These are phyloP conservation scores for Cossypha dichroa DNA, from an alignment of 2,797 vertebrate genomes.

Conservation along the genomic window DNA sequence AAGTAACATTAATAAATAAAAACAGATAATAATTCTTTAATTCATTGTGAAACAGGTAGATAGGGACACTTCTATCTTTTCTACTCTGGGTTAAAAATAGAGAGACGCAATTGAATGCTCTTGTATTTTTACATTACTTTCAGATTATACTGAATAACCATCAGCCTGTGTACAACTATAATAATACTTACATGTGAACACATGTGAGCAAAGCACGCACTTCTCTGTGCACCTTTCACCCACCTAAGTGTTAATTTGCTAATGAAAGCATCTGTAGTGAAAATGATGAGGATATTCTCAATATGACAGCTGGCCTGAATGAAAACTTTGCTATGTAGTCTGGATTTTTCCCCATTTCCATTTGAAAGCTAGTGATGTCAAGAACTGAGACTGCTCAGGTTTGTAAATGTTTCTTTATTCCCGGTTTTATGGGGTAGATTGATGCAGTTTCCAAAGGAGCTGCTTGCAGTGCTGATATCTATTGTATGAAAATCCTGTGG, in stretches of 20 bases:
- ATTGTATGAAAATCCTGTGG: not conserved
- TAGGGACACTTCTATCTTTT: not conserved
- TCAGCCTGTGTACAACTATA: not conserved
- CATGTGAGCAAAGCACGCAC: not conserved
- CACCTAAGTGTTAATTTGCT: not conserved
- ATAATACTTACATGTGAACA: not conserved
- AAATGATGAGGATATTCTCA: not conserved
- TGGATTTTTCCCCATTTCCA: not conserved
- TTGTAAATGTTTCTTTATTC: not conserved
- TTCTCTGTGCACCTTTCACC: not conserved
- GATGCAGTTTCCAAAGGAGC: not conserved
- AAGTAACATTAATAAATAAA: not conserved
- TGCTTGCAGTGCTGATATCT: not conserved
- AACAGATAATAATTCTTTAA: not conserved
- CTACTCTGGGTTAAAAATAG: not conserved
- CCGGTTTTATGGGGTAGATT: not conserved
- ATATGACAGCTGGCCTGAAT: not conserved
- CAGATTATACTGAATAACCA: not conserved
- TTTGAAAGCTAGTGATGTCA: not conserved
- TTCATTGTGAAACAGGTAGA: not conserved
- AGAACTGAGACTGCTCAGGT: not conserved
- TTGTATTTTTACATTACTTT: not conserved
- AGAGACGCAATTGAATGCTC: not conserved
- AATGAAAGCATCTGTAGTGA: not conserved
- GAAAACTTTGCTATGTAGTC: not conserved